Evolutionary conservation across 2,113 vertebrate genomes (phyloP), one percentile per base, ranked within the genome.

Genomic region (Phyllostomus discolor): DNA sequence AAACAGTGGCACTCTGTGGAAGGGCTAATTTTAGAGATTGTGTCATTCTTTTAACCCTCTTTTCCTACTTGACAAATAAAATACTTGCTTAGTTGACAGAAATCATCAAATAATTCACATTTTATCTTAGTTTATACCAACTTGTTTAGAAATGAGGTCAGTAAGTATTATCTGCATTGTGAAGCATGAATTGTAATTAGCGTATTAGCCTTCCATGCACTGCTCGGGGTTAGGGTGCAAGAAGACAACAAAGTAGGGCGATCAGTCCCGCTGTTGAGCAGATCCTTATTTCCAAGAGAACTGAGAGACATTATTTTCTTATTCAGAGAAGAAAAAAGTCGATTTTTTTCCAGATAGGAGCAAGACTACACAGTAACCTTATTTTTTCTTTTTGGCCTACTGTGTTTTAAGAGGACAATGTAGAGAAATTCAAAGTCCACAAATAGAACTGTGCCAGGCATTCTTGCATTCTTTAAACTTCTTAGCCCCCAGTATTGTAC

Each of bases 51-150:
- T 75, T 52, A 57, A 69, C 76, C 48, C 16, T 43, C 6, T 79
- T 95, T 97, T 83, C 67, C 83, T 67, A 43, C 26, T 69, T 72
- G 59, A 43, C 64, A 96, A 92, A 80, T 81, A 48, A 90, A 94
- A 43, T 35, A 12, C 50, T 70, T 50, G 19, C 66, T 93, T 17
- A 70, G 26, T 67, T 84, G 80, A 81, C 46, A 83, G 35, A 82
- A 41, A 82, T 72, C 41, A 91, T 52, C 59, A 50, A 28, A 83
- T 48, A 52, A 75, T 57, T 94, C 66, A 83, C 80, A 70, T 79
- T 78, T 67, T 64, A 86, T 59, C 31, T 46, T 48, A 43, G 35
- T 87, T 73, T 73, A 67, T 52, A 35, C 72, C 43, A 82, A n/a
- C 79, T 66, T 76, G 14, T 81, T 90, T 81, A 76, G 46, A 52